Conservation (phyloP, 2,888 invertebrate species). For the Byasa hedistus region DNA sequence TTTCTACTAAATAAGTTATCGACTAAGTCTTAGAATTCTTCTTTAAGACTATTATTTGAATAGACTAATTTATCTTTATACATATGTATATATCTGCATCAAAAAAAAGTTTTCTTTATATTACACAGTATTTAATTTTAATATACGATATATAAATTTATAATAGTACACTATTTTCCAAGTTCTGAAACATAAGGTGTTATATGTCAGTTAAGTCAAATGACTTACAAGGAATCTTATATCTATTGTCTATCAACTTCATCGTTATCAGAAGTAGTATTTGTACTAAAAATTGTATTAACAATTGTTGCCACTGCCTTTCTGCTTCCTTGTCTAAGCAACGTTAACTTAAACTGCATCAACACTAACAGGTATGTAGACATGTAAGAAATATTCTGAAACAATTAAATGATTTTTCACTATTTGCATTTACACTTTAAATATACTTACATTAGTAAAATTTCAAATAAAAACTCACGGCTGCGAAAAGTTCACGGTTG, state of each 20-base stretch:
- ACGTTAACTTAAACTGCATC: conserved; percentile 85
- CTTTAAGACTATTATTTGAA: no score
- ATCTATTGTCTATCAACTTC: conserved; percentile 41
- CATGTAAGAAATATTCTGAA: conserved; percentile 85
- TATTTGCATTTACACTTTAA: neutral
- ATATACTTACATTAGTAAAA: neutral
- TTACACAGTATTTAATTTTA: no score
- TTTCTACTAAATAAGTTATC: no score
- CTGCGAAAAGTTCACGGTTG: conserved; percentile 83
- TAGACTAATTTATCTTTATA: no score
- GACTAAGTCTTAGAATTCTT: no score
- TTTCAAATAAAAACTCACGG: conserved; percentile 68
- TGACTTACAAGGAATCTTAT: no score
- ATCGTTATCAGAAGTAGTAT: conserved; percentile 48
- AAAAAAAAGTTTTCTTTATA: no score
- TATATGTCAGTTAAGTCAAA: no score
- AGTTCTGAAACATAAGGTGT: no score
- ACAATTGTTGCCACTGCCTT: conserved; percentile 56
- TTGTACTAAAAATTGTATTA: conserved; percentile 54
- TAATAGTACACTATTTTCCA: no score
- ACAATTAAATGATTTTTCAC: conserved; percentile 32
- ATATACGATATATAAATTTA: no score
- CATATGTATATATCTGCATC: no score
- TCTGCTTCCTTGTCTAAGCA: conserved; percentile 76
- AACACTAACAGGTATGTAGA: conserved; percentile 86